Conservation (phyloP, 2,888 invertebrate genomes). For the Kuschelorhynchus macadamiae region DNA sequence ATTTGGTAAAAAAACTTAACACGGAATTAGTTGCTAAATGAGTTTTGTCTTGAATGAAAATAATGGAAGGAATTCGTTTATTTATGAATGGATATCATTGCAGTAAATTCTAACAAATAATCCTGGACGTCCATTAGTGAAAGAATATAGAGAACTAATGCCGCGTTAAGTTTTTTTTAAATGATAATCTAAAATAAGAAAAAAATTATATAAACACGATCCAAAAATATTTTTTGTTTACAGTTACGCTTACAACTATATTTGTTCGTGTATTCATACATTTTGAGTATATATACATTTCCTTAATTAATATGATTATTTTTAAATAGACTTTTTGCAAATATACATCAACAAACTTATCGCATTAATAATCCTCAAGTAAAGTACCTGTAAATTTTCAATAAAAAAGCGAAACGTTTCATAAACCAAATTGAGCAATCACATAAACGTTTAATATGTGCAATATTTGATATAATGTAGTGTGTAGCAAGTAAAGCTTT, state of each 20-base stretch:
- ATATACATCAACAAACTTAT: conserved; percentile 36
- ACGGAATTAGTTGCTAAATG: too few relatives aligned
- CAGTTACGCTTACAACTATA: conserved; percentile 21
- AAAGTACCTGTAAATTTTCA: conserved; percentile 10
- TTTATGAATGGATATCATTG: too few relatives aligned
- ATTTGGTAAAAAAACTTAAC: too few relatives aligned
- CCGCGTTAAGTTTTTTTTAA: too few relatives aligned
- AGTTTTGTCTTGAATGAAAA: too few relatives aligned
- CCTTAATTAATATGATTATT: conserved; percentile 7
- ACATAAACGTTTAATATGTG: not conserved
- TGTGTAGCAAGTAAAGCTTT: too few relatives aligned
- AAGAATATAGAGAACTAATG: too few relatives aligned
- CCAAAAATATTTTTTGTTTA: conserved; percentile 38
- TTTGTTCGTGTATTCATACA: conserved; percentile 29
- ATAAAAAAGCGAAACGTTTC: conserved; percentile 8
- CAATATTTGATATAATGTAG: not conserved
- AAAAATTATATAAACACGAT: conserved; percentile 27
- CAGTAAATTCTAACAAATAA: too few relatives aligned
- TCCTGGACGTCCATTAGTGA: too few relatives aligned
- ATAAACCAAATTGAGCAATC: conserved; percentile 3
- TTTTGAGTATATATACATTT: conserved; percentile 35
- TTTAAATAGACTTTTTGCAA: conserved; percentile 37
- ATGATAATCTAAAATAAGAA: too few relatives aligned
- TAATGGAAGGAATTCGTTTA: too few relatives aligned
- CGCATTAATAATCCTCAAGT: conserved; percentile 9